Conservation (phyloP, 2,888 invertebrate genomes). For the Hartigia nigra region DNA sequence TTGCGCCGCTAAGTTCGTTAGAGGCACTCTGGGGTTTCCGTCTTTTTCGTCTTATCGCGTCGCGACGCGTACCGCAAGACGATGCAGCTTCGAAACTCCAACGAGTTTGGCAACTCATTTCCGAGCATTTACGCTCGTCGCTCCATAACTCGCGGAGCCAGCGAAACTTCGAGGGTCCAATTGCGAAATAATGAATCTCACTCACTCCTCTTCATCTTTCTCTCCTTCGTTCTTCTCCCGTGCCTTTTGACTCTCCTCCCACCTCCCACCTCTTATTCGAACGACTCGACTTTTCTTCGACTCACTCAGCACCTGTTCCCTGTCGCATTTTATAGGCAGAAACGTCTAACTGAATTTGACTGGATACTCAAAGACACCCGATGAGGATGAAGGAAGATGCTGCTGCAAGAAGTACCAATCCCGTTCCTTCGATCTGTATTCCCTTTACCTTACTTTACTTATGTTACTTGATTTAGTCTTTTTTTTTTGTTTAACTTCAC, state of each 20-base stretch:
- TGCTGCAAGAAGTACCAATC: not conserved
- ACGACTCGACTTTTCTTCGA: not conserved
- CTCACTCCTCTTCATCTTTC: not conserved
- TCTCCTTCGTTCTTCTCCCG: too few species aligned
- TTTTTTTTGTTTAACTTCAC: not conserved
- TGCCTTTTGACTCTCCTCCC: not conserved
- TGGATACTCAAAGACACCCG: not conserved
- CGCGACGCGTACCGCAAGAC: not conserved
- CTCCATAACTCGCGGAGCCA: not conserved
- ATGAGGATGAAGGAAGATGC: not conserved
- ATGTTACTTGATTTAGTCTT: not conserved
- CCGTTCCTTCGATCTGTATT: not conserved
- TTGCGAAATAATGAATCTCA: constrained; percentile 5
- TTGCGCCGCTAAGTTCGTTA: not conserved
- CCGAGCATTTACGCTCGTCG: constrained; percentile 4
- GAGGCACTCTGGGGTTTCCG: not conserved
- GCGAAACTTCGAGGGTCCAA: not conserved
- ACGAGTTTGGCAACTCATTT: constrained; percentile 6
- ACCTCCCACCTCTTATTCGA: not conserved
- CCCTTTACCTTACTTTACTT: not conserved
- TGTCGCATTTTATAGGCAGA: not conserved
- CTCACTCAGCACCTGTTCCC: not conserved
- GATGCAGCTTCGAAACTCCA: not conserved
- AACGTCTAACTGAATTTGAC: not conserved
- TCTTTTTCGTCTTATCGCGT: not conserved